Base-by-base conservation (phyloP, 2,888 invertebrate genomes). In the Trilocha varians region DNA sequence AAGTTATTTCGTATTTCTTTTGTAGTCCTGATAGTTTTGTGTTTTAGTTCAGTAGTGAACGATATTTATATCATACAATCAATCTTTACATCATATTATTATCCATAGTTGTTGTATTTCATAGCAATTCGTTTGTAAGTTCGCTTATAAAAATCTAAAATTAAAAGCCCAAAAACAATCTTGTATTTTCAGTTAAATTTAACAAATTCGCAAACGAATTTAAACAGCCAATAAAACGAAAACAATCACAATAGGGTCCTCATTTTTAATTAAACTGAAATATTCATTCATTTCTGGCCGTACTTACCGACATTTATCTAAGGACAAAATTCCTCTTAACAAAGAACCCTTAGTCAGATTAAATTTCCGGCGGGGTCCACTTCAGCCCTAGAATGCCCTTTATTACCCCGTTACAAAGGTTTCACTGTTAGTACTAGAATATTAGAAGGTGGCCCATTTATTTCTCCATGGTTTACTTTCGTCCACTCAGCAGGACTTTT, bases 341-440 rank as follows among this genome's bases (percentile, higher is more conserved):
- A 77, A 78, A 82, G 74, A 74, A 70, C 65, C 66, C 70, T 74
- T 63, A 57, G 65, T 65, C 66, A 76, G 82, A 83, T 84, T 78
- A 83, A 84, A 83, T 84, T 83, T 83, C 84, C 78, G 78, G 64
- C 62, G 66, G 59, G 73, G 78, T 77, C 79, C 80, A 80, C 80
- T 80, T 63, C 64, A 72, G 69, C 62, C 69, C 76, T 72, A 77
- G 73, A 70, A 79, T 70, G 70, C 69, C 73, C 76, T 80, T 82
- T 82, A 83, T 79, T 78, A 76, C 77, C 67, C 70, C 66, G 62
- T 73, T 75, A 77, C 77, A 80, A 82, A 73, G 76, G 67, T 55
- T 62, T 56, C 57, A 53, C 48, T 54, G 62, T 53, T 58, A 65
- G 68, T 61, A 66, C 79, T 80, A 72, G 72, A 74, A 75, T 78